Conservation (phyloP, 2,797 vertebrate species). For the Melanogrammus aeglefinus region DNA sequence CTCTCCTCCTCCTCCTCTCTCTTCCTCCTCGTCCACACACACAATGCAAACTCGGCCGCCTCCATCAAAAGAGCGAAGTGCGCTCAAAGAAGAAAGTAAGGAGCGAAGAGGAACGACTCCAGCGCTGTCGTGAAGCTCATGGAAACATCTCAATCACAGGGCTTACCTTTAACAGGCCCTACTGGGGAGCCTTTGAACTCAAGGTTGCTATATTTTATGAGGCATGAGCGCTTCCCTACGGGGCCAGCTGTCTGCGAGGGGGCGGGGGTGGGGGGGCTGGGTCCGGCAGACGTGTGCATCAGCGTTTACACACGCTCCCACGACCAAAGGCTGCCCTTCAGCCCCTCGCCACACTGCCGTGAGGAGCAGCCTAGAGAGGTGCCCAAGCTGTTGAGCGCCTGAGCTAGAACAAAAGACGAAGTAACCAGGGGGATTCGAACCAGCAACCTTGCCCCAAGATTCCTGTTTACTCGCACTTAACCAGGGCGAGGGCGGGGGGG, state of each 20-base stretch:
- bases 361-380: no score
- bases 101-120: constrained; percentile 45
- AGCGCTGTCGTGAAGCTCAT: constrained; percentile 57
- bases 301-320: constrained; percentile 13
- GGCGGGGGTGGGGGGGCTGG: constrained; percentile 20
- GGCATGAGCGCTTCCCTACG: constrained; percentile 52
- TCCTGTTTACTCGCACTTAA: neutral
- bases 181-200: constrained; percentile 71
- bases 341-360: constrained; percentile 1
- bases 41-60: constrained; percentile 42
- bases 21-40: constrained; percentile 31
- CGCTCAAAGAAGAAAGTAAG: neutral
- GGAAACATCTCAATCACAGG: constrained; percentile 68
- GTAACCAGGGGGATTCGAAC: no score
- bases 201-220: constrained; percentile 70
- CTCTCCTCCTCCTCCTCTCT: no score
- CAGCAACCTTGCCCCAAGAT: neutral
- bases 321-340: constrained; percentile 5
- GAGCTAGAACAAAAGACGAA: no score
- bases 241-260: constrained; percentile 47
- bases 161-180: constrained; percentile 53
- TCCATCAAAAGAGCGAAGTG: constrained; percentile 55
- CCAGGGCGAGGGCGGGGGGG: neutral
- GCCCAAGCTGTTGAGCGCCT: no score
- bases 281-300: constrained; percentile 15